A percentile compares a stretch with the other conserved stretches of the same genome.
phyloP scores from a whole-genome alignment of 2,797 vertebrate species.

The Cynodonichthys magdalenae region DNA sequence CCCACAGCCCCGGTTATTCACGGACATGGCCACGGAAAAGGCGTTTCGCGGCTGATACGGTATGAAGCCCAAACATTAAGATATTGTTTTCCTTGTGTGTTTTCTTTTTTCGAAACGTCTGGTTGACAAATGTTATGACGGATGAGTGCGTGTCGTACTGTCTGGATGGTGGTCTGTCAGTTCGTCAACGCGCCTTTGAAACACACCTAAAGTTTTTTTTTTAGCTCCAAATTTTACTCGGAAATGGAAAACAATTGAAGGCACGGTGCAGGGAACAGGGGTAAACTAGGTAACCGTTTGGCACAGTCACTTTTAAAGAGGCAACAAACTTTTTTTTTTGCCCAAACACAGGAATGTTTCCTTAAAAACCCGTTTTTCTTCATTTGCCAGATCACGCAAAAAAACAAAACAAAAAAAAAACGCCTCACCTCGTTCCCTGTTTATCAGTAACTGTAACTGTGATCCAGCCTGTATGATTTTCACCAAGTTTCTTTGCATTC shows the following conservation, averaged over 20 bases:
- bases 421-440: neutral
- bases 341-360: neutral
- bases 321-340: neutral
- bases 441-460: neutral
- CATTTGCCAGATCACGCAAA: conserved; percentile 1
- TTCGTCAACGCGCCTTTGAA: neutral
- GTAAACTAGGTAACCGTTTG: neutral
- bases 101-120: no score
- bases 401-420: neutral
- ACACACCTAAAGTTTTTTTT: conserved; percentile 39
- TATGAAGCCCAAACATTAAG: conserved; percentile 15
- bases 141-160: neutral
- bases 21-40: conserved; percentile 24
- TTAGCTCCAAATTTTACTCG: neutral
- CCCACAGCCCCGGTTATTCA: conserved; percentile 8
- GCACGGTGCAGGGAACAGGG: neutral
- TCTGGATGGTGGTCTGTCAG: conserved; percentile 4
- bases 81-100: no score
- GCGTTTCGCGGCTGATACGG: conserved; percentile 26
- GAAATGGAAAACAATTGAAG: no score
- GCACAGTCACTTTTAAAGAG: neutral
- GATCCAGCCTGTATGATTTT: neutral
- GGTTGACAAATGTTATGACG: neutral
- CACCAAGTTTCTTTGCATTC: neutral
- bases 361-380: conserved; percentile 6